These are phyloP conservation scores for Rafetus swinhoei DNA, from an alignment of 2,113 vertebrate species.

Conservation along the genomic window DNA sequence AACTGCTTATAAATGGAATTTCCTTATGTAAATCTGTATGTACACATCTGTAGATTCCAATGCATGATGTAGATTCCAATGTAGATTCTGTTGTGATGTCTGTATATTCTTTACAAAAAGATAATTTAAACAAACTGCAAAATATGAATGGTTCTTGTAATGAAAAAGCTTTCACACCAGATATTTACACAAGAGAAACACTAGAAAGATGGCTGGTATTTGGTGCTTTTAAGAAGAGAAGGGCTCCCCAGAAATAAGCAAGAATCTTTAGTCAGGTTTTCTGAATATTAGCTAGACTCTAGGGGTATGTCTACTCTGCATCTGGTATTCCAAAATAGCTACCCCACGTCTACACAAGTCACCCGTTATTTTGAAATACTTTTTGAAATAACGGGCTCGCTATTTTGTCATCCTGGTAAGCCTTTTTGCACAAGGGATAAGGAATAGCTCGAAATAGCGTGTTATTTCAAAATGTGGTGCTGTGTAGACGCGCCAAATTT, in stretches of 20 bases:
- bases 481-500: too few relatives aligned
- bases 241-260: neutral
- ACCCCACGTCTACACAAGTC: too few relatives aligned
- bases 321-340: too few relatives aligned
- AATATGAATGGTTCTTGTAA: neutral
- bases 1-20: neutral
- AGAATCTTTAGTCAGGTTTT: neutral
- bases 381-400: too few relatives aligned
- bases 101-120: neutral
- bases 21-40: neutral
- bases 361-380: too few relatives aligned
- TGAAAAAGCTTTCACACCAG: neutral
- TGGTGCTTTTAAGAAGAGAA: neutral
- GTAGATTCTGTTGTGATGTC: neutral
- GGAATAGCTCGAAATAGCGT: too few relatives aligned
- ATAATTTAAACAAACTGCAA: neutral
- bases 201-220: neutral
- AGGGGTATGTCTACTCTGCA: too few relatives aligned
- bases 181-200: neutral
- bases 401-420: too few relatives aligned
- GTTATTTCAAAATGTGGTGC: too few relatives aligned
- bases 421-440: too few relatives aligned
- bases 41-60: neutral
- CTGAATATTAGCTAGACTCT: neutral
- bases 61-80: neutral